Evolutionary conservation across 2,888 invertebrate genomes (phyloP), one percentile per base, ranked within the genome.

Genomic region (Apantesis nais): DNA sequence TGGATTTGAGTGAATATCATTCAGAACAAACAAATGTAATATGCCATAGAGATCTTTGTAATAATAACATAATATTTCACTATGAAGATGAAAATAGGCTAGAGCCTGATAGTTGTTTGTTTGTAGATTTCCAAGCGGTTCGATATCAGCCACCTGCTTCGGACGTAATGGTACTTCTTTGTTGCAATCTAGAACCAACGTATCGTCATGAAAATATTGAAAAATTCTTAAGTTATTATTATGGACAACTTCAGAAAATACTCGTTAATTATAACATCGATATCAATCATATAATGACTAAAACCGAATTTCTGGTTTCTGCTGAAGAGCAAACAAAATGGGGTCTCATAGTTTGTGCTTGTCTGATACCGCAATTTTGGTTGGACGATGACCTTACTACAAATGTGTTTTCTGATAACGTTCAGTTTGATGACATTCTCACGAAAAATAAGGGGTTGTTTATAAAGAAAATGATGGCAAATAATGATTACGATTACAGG

Each of bases 61-160:
- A 95, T 62, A 96, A 96, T 79, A 97, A 97, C 82, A 85, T 96
- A 14, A 92, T 97, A 90, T 96, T 96, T 78, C 92, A 89, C 76
- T 95, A 78, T 37, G 72, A 67, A 12, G 79, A 79, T 64, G 75
- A 89, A 11, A 72, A 73, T 22, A 62, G 19, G 11, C 48, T 41
- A 29, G 85, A 84, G 48, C 96, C 96, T 1, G 90, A 96, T 3
- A 95, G 96, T 41, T 96, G 97, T 78, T 85, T 96, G 48, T 85
- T 97, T 16, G 96, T 97, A 3, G 97, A 97, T 87, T 97, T 96
- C 82, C 97, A 97, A 88, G 92, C 97, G 66, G 90, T 95, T 0
- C 93, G 96, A 39, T 97, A 96, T 83, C 96, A 96, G 25, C 97
- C 97, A 0, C 96, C 97, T 0, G 95, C 96, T 31, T 94, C 96